A percentile compares a stretch with the other conserved stretches of the same genome.
Evolutionary conservation across 2,113 vertebrate species (phyloP).

Genomic region (Takifugu bimaculatus): DNA sequence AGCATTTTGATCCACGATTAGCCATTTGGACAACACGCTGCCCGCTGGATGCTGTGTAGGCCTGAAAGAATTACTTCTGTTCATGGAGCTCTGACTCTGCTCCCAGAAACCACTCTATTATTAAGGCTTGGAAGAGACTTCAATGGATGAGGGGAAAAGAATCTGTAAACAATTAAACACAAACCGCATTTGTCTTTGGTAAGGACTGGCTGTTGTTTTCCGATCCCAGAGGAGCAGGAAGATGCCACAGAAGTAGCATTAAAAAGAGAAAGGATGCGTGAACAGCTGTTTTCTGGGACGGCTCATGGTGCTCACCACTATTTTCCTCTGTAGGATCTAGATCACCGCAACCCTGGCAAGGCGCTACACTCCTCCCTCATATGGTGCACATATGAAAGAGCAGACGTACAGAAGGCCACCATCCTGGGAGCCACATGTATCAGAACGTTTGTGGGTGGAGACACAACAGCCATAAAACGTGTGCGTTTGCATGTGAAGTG

Average conservation of each 20-base stretch:
- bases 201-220: constrained; percentile 68
- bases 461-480: neutral
- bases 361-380: constrained; percentile 49
- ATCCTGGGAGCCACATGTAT: neutral
- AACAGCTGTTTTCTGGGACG: constrained; percentile 72
- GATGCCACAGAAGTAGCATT: constrained; percentile 69
- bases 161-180: constrained; percentile 76
- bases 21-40: constrained; percentile 24
- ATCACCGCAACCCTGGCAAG: constrained; percentile 53
- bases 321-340: constrained; percentile 51
- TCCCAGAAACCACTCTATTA: constrained; percentile 58
- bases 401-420: constrained; percentile 8
- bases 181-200: constrained; percentile 68
- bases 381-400: constrained; percentile 60
- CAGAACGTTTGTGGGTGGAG: neutral
- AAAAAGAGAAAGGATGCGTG: constrained; percentile 73
- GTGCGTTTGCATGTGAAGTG: neutral
- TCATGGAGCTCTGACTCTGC: constrained; percentile 56
- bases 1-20: constrained; percentile 18
- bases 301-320: constrained; percentile 60
- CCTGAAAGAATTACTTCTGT: constrained; percentile 45
- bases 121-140: constrained; percentile 54
- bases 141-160: constrained; percentile 44
- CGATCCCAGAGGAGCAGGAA: constrained; percentile 58
- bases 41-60: constrained; percentile 31